A percentile compares a stretch with the other conserved stretches of the same genome.
phyloP scores from a whole-genome alignment of 2,797 vertebrate species.

The Phalanger gymnotis region DNA sequence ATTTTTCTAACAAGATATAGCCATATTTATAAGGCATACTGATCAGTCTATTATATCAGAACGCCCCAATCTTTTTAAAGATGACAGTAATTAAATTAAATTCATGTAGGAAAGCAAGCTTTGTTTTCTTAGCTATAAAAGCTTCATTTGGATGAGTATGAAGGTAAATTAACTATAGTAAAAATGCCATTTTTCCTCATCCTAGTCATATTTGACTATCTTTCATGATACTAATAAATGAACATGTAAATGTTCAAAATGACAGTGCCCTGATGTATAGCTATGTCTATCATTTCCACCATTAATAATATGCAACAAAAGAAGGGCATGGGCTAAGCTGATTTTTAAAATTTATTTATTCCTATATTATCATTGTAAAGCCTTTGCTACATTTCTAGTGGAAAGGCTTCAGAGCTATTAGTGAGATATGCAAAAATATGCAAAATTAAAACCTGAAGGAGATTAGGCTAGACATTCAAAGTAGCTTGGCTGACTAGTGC shows the following conservation, averaged over 20 bases:
- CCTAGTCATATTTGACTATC: not conserved
- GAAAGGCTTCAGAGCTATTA: constrained; percentile 73
- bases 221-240: constrained; percentile 7
- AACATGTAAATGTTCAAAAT: constrained; percentile 60
- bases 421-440: constrained; percentile 82
- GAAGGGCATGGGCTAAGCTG: constrained; percentile 42
- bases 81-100: constrained; percentile 55
- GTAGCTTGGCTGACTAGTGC: constrained; percentile 74
- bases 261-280: constrained; percentile 58
- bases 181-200: constrained; percentile 41
- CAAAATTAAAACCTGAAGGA: constrained; percentile 81
- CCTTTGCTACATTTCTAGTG: constrained; percentile 66
- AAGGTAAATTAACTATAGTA: not conserved
- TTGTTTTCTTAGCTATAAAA: constrained; percentile 58
- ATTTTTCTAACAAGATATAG: constrained; percentile 22
- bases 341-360: constrained; percentile 7
- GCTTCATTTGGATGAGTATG: constrained; percentile 20
- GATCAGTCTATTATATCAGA: constrained; percentile 10
- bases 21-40: constrained; percentile 39
- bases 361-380: constrained; percentile 43
- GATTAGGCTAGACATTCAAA: constrained; percentile 79
- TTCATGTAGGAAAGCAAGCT: constrained; percentile 47
- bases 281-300: constrained; percentile 44
- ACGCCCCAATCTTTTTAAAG: constrained; percentile 52
- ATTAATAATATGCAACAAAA: constrained; percentile 66